These are phyloP conservation scores for Bettongia penicillata DNA, from an alignment of 2,113 vertebrate species.

Conservation along the genomic window DNA sequence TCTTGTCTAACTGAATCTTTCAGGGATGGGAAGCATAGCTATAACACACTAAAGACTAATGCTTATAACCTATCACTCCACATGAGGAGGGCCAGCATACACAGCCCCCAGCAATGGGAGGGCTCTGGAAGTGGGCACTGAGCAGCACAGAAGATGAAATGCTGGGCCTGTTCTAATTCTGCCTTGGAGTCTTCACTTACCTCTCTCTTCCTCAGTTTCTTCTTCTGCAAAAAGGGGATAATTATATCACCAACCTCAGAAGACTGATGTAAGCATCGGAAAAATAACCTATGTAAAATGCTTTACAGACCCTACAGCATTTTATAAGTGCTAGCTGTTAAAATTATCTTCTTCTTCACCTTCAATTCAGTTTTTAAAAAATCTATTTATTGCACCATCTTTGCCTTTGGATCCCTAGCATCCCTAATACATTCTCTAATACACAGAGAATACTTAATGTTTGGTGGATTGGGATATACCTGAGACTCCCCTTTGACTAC, in stretches of 20 bases:
- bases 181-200: too few relatives aligned
- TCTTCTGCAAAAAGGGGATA: neutral
- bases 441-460: neutral
- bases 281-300: neutral
- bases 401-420: neutral
- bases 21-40: rapidly evolving
- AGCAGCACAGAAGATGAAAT: neutral
- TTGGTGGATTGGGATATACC: neutral
- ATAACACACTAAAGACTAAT: neutral
- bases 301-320: neutral
- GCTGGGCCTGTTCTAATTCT: neutral
- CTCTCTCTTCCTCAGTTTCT: neutral
- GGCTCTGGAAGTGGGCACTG: neutral
- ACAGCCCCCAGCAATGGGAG: neutral
- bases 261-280: neutral
- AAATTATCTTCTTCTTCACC: neutral
- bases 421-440: neutral
- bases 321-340: neutral
- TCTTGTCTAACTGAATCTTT: too few relatives aligned
- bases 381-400: neutral
- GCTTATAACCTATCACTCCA: neutral
- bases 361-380: neutral
- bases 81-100: neutral
- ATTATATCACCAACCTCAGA: neutral
- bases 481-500: neutral